Evolutionary conservation across 2,797 vertebrate species (phyloP).

Genomic region (Helostoma temminkii): DNA sequence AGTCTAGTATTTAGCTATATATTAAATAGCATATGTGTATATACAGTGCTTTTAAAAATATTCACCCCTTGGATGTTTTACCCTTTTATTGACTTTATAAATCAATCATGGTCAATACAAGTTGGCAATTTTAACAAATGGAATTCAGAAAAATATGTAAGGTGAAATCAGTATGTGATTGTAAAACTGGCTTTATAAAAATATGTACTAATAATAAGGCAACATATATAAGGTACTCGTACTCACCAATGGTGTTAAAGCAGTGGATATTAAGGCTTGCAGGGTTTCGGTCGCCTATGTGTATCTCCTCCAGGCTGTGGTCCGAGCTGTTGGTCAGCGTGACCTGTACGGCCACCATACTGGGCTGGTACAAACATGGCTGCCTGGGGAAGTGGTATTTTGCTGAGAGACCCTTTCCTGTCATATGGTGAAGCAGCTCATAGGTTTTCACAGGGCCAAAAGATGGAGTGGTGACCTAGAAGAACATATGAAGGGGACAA

Average conservation of each 20-base stretch:
- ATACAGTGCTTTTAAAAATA: too few relatives aligned
- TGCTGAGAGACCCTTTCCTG: slow-evolving; percentile 93
- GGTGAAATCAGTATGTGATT: too few relatives aligned
- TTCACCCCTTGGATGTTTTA: too few relatives aligned
- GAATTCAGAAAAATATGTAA: too few relatives aligned
- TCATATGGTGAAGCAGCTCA: slow-evolving; percentile 95
- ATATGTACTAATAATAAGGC: too few relatives aligned
- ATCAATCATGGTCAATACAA: too few relatives aligned
- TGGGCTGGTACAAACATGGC: slow-evolving; percentile 87
- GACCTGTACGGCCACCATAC: slow-evolving; percentile 92
- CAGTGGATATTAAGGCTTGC: slow-evolving; percentile 87
- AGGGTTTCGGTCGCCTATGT: slow-evolving; percentile 85
- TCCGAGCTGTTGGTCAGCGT: slow-evolving; percentile 90
- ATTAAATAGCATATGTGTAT: too few relatives aligned
- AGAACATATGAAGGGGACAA: not conserved
- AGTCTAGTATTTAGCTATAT: too few relatives aligned
- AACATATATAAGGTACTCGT: not conserved
- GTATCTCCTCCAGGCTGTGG: slow-evolving; percentile 89
- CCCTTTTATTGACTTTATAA: too few relatives aligned
- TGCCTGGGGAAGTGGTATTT: slow-evolving; percentile 93
- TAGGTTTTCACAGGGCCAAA: slow-evolving; percentile 88
- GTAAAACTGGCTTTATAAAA: too few relatives aligned
- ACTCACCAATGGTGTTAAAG: slow-evolving; percentile 92
- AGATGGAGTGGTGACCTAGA: slow-evolving; percentile 87
- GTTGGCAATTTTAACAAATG: too few relatives aligned